Percentiles rank a stretch among this genome's conserved stretches.
Evolutionary conservation across 2,113 vertebrate species (phyloP).

Genomic region (Phylloscopus trochiloides): DNA sequence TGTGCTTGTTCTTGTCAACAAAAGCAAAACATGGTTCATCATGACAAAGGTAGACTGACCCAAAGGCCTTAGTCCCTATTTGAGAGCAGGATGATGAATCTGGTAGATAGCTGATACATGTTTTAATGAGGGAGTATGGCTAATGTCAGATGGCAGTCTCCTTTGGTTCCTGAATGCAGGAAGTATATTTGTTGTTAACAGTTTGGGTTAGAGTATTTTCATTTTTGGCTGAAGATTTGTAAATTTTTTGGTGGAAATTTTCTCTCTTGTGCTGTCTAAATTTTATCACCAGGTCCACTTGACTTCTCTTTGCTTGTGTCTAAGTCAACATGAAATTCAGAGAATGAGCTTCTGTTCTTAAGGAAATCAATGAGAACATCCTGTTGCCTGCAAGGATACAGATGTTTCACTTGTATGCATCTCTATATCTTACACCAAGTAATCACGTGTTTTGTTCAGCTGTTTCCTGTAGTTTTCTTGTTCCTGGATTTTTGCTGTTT

Average conservation of each 20-base stretch:
- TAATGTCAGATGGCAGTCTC: not conserved
- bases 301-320: not conserved
- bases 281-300: not conserved
- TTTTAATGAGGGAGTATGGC: not conserved
- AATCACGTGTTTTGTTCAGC: not conserved
- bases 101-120: not conserved
- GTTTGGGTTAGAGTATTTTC: not conserved
- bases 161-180: not conserved
- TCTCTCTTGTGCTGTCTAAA: not conserved
- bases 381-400: not conserved
- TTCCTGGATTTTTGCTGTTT: not conserved
- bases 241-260: not conserved
- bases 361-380: not conserved
- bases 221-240: not conserved
- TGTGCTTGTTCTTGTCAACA: not conserved
- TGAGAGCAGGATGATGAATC: not conserved
- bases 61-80: not conserved
- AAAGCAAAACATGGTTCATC: not conserved
- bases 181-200: not conserved
- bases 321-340: not conserved
- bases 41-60: not conserved
- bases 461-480: not conserved
- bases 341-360: not conserved
- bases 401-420: not conserved
- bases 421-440: not conserved